Base-by-base conservation (phyloP, 2,113 vertebrate genomes). In the Marmota flaviventris region DNA sequence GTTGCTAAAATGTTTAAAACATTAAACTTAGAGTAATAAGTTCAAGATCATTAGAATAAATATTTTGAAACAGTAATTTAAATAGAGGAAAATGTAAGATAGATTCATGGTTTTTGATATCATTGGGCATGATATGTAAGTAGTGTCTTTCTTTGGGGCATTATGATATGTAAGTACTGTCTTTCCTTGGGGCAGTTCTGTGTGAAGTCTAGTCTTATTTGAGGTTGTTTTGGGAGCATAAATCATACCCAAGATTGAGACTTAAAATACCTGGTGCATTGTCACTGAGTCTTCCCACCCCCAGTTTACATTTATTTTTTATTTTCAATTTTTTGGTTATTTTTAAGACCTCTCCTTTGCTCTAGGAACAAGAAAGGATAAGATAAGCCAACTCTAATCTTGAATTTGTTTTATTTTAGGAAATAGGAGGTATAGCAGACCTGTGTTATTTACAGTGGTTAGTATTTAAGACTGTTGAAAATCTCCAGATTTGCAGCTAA, bases 51-150 rank as follows among this genome's bases (percentile, higher is more conserved):
- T 9, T 24, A 39, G 16, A 78, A 70, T 94, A 92, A 83, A 93
- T 96, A 81, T 81, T 97, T 63, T 90, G 39, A 87, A 76, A 82
- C 24, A 91, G 16, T n/a, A 84, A 95, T 90, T n/a, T 24, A 82
- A 58, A 4, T 72, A 95, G 42, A 82, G 29, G 58, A 92, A 91
- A 85, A 84, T 81, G 9, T 76, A 90, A 48, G 12, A 37, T 77
- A 24, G 37, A 7, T 76, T 93, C 39, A 58, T 58, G 20, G 53
- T 45, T 67, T 78, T 88, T 91, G 67, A 85, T 93, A 77, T 42
- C 85, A 58, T 77, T 45, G 9, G 45, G 89, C 45, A 32, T 34
- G 8, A 51, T 45, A 61, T 4, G 0, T 76, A 73, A 76, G n/a
- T 42, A 7, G 42, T 37, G 24, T 85, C 42, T 95, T 93, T 89